phyloP scores from a whole-genome alignment of 2,113 vertebrate genomes.

The Engystomops pustulosus region DNA sequence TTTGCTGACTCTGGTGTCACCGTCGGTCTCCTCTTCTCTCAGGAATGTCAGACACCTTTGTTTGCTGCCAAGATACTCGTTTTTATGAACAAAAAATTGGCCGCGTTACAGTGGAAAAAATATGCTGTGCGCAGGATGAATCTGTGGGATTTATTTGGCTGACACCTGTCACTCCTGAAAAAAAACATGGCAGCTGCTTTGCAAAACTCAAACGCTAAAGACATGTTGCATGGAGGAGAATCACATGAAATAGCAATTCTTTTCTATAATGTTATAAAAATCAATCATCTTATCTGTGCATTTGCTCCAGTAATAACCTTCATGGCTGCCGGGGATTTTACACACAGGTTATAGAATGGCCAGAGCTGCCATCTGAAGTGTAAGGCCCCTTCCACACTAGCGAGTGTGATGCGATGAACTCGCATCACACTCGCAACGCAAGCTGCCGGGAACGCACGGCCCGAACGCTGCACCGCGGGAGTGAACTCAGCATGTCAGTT shows the following conservation, averaged over 20 bases:
- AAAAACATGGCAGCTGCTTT: slow-evolving; percentile 68
- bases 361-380: too few relatives aligned
- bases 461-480: too few relatives aligned
- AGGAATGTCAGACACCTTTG: slow-evolving; percentile 38
- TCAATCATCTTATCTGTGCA: background rate
- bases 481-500: too few relatives aligned
- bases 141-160: slow-evolving; percentile 42
- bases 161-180: slow-evolving; percentile 67
- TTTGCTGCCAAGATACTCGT: slow-evolving; percentile 53
- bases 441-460: too few relatives aligned
- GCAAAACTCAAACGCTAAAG: slow-evolving; percentile 38
- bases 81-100: slow-evolving; percentile 63
- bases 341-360: too few relatives aligned
- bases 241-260: background rate
- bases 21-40: background rate
- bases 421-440: too few relatives aligned
- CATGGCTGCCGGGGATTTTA: too few relatives aligned
- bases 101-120: slow-evolving; percentile 52
- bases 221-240: background rate
- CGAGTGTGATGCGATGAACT: too few relatives aligned
- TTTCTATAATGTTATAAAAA: background rate
- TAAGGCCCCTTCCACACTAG: too few relatives aligned
- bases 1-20: slow-evolving; percentile 18
- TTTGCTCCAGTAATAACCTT: background rate
- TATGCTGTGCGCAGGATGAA: slow-evolving; percentile 38